A percentile compares a stretch with the other conserved stretches of the same genome.
Evolutionary conservation across 2,888 invertebrate species (phyloP).

Genomic region (Marronus borbonicus): DNA sequence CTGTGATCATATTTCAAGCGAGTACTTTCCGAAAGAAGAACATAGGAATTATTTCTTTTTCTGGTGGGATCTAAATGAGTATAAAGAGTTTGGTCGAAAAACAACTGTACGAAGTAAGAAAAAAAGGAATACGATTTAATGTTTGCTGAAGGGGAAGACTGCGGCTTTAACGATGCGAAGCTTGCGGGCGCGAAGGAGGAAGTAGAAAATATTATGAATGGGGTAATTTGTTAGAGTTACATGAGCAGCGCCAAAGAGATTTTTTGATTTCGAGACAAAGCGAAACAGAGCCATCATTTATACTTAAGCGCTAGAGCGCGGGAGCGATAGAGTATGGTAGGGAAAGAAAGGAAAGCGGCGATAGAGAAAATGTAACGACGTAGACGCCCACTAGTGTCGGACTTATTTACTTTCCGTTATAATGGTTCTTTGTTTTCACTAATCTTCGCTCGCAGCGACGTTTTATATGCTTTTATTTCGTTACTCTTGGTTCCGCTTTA

Average conservation of each 20-base stretch:
- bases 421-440: constrained; percentile 36
- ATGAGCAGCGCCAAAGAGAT: constrained; percentile 34
- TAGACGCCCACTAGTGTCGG: constrained; percentile 17
- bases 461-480: constrained; percentile 22
- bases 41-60: not conserved
- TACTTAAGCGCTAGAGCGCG: constrained; percentile 29
- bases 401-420: constrained; percentile 40
- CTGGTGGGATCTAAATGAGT: not conserved
- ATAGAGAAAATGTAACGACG: constrained; percentile 19
- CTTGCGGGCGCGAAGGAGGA: constrained; percentile 8
- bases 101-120: constrained; percentile 8
- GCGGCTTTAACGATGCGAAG: not conserved
- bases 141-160: not conserved
- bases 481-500: not conserved
- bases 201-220: constrained; percentile 37
- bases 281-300: constrained; percentile 38
- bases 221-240: constrained; percentile 41
- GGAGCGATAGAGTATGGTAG: not conserved
- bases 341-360: not conserved
- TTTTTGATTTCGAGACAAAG: constrained; percentile 39
- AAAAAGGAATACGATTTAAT: constrained; percentile 17
- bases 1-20: constrained; percentile 13
- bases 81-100: constrained; percentile 33
- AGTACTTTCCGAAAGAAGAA: not conserved
- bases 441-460: constrained; percentile 21